Percentiles rank a stretch among this genome's conserved stretches.
phyloP scores from a whole-genome alignment of 2,113 vertebrate species.

The Dunckerocampus dactyliophorus region DNA sequence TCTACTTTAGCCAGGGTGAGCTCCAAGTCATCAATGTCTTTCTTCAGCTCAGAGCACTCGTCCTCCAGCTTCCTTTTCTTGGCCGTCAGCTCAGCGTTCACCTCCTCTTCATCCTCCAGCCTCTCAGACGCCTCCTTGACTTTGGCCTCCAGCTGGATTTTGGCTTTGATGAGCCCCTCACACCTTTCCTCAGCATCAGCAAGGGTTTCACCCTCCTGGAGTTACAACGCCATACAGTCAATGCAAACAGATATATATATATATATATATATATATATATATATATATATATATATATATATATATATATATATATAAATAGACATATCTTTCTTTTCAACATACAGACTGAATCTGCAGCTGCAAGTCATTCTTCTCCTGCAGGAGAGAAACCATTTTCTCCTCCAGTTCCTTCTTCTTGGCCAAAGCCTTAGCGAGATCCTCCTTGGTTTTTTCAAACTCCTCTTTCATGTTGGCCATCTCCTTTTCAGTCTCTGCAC shows the following conservation, averaged over 20 bases:
- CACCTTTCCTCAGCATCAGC: conserved; percentile 63
- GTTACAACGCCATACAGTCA: not conserved
- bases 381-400: conserved; percentile 72
- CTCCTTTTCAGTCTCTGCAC: conserved; percentile 76
- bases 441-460: conserved; percentile 85
- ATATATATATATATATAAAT: no score
- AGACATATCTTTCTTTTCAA: no score
- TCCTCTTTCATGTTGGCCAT: conserved; percentile 77
- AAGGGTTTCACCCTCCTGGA: conserved; percentile 59
- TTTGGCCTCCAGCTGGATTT: conserved; percentile 64
- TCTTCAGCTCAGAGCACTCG: conserved; percentile 68
- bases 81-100: conserved; percentile 76
- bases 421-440: conserved; percentile 75
- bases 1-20: conserved; percentile 66
- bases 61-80: conserved; percentile 82
- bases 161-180: conserved; percentile 59
- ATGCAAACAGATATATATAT: not conserved
- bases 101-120: conserved; percentile 79
- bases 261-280: no score
- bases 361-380: conserved; percentile 69
- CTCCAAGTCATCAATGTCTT: conserved; percentile 61
- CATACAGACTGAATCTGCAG: conserved; percentile 62
- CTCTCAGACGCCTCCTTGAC: conserved; percentile 73
- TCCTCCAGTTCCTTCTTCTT: conserved; percentile 76
- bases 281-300: no score